These are phyloP conservation scores for Brienomyrus brachyistius DNA, from an alignment of 2,113 vertebrate species.

Conservation along the genomic window DNA sequence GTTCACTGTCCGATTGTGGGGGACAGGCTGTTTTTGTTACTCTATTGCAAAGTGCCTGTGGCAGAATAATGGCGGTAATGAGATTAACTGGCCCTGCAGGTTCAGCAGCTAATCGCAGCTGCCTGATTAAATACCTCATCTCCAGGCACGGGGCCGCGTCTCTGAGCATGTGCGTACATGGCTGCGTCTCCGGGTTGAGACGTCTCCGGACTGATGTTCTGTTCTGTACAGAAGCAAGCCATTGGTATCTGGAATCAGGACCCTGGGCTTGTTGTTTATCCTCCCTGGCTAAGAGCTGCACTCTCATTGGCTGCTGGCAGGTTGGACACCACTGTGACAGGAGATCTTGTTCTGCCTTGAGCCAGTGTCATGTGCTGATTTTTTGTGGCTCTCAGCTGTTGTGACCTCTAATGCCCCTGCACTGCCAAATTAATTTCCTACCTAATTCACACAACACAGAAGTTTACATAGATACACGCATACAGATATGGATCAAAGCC, in stretches of 20 bases:
- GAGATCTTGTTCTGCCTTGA: not conserved
- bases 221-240: not conserved
- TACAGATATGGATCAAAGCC: not conserved
- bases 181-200: no score
- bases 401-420: not conserved
- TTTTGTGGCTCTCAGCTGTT: not conserved
- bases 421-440: not conserved
- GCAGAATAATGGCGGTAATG: conserved; percentile 48
- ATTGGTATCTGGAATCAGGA: not conserved
- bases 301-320: not conserved
- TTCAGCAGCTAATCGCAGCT: not conserved
- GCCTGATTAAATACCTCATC: conserved; percentile 7
- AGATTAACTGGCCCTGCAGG: conserved; percentile 48
- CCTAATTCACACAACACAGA: not conserved
- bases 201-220: no score
- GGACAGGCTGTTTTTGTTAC: conserved; percentile 29
- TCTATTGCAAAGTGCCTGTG: conserved; percentile 34
- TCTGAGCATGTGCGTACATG: no score
- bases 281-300: not conserved
- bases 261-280: not conserved
- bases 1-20: not conserved
- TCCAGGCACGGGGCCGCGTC: conserved; percentile 2
- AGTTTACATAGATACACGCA: not conserved
- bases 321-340: not conserved
- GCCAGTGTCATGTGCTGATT: not conserved